Evolutionary conservation across 2,797 vertebrate genomes (phyloP), one percentile per base, ranked within the genome.

Genomic region (Onychomys leucogaster): DNA sequence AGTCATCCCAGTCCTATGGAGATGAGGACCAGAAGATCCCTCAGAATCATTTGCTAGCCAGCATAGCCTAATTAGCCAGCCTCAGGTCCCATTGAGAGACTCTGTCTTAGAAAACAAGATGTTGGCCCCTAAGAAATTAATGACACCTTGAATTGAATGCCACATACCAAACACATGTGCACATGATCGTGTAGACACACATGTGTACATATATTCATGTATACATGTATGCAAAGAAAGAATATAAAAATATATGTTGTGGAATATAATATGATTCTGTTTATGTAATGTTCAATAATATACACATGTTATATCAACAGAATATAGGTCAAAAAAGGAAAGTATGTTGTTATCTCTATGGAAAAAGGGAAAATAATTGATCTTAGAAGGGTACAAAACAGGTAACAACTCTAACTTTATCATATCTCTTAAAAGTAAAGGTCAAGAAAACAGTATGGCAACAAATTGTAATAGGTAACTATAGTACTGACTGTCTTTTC

Each of bases 401-500:
- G 73, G 29, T 43, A 69, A 55, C 17, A 80, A 80, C 3, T 83
- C 43, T 80, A 67, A n/a, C n/a, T 84, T 52, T 21, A 57, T 17
- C 84, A 55, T 76, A 85, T 17, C 57, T 75, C 34, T 95, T 87
- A 88, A 93, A 93, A n/a, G 43, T 82, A 83, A 94, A 94, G 63
- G 73, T 67, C 46, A 61, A 90, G 80, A 75, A 91, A 92, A 91
- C 65, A 67, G 65, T 41, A 29, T 69, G n/a, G 17, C 27, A 94
- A 92, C 59, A 25, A 87, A 73, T 73, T 41, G 82, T 78, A n/a
- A 52, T 90, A 71, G 23, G 23, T 87, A 78, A 92, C 86, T 90
- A 71, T 65, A 65, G 19, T 37, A 81, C n/a, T n/a, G 27, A 49
- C 12, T 49, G 6, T 69, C 37, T 89, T 91, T 1, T 91, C 46